Evolutionary conservation across 2,888 invertebrate genomes (phyloP), one percentile per base, ranked within the genome.

Genomic region (Itoplectis maculator): DNA sequence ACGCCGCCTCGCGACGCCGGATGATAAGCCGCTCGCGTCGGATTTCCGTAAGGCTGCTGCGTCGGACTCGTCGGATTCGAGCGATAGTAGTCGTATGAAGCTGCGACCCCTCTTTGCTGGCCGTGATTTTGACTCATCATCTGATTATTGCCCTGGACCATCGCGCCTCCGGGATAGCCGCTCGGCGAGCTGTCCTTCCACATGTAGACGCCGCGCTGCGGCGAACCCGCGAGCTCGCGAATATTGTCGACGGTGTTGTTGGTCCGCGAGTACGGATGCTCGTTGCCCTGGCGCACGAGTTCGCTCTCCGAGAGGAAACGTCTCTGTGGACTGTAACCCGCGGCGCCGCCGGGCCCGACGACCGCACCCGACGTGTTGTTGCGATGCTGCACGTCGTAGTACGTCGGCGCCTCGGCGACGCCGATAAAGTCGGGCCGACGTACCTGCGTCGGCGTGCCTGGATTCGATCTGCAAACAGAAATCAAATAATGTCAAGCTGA

Each of bases 381-480:
- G 79, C 84, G 89, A 49, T 91, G 92, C 88, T 89, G 93, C 75
- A 89, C 90, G 82, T 93, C 93, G 82, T 93, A 93, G 81, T 93
- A 91, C 78, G 91, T 90, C 70, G 89, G 90, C 83, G 89, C 88
- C 74, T 92, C 89, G 79, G 89, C 86, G 87, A 97, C 96, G 89
- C 96, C 96, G 92, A 97, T 97, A 94, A 97, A 97, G 94, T 97
- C 97, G 80, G 97, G 97, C 88, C 97, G 95, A 91, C 97, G 95
- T 88, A 97, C 96, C 95, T 97, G 97, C 90, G 97, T 97, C 90
- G 98, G 98, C 91, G 97, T 97, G 92, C 97, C 97, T 89, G 97
- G 98, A 94, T 97, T 97, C 89, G 97, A 97, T 95, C 97, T 97
- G 95, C 37, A 91, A n/a, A 91, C 85, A 90, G 65, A 87, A 68